These are phyloP conservation scores for Drosophila testacea DNA, from an alignment of 2,888 invertebrate genomes.

Conservation along the genomic window DNA sequence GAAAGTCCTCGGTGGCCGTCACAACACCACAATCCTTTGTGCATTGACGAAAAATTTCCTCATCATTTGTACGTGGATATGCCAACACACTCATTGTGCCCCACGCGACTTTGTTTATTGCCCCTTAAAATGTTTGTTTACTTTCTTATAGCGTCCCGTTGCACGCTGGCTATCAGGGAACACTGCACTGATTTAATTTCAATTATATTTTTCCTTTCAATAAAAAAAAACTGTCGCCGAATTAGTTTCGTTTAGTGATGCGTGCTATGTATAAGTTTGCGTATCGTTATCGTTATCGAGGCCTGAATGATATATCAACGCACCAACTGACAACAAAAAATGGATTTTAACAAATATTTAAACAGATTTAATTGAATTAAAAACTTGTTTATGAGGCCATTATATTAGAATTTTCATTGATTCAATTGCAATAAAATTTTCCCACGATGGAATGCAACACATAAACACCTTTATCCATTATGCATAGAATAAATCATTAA, in stretches of 20 bases:
- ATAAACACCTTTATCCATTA: slow-evolving; percentile 5
- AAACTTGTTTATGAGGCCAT: slow-evolving; percentile 5
- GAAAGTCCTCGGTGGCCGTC: slow-evolving; percentile 82
- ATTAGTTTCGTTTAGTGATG: slow-evolving; percentile 70
- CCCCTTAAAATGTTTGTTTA: slow-evolving; percentile 28
- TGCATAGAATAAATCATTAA: slow-evolving; percentile 2
- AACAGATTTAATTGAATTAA: slow-evolving; percentile 11
- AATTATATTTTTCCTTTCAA: slow-evolving; percentile 44
- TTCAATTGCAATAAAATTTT: not conserved
- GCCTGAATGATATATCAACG: slow-evolving; percentile 17
- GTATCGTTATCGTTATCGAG: slow-evolving; percentile 58
- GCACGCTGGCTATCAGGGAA: slow-evolving; percentile 31
- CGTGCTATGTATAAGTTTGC: slow-evolving; percentile 40
- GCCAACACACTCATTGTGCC: slow-evolving; percentile 79
- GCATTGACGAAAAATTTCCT: slow-evolving; percentile 81
- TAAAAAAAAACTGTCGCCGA: slow-evolving; percentile 64
- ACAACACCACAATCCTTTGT: slow-evolving; percentile 82
- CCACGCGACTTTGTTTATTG: slow-evolving; percentile 41
- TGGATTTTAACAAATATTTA: slow-evolving; percentile 29
- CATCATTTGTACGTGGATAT: slow-evolving; percentile 81
- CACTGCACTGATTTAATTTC: slow-evolving; percentile 46
- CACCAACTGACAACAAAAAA: slow-evolving; percentile 17
- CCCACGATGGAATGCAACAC: not conserved
- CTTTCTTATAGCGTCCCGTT: slow-evolving; percentile 35
- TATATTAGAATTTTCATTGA: not conserved